Evolutionary conservation across 2,113 vertebrate genomes (phyloP), one percentile per base, ranked within the genome.

Genomic region (Lepisosteus osseus): DNA sequence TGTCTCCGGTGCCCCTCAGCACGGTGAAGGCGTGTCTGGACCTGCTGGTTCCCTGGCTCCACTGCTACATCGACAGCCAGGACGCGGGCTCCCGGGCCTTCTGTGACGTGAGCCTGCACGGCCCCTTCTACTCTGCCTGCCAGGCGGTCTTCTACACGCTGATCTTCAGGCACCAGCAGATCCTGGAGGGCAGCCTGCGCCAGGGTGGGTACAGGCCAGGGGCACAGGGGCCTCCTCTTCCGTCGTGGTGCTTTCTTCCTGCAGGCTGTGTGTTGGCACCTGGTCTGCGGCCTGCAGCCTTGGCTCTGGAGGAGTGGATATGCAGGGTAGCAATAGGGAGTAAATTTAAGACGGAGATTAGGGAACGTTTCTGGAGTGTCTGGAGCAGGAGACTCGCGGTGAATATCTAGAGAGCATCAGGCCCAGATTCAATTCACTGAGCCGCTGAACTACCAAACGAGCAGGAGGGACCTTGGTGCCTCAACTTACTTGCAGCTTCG

Each of bases 81-180:
- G 96, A 97, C 79, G 81, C 78, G 0, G 92, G 93, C 7, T 75
- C 88, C 41, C 91, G 86, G 68, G 90, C 90, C 6, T 98, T 91
- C 78, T 98, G 96, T 74, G 97, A 99, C 15, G 80, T 97, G 69
- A 86, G 85, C 66, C 87, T 97, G n/a, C 97, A 99, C 0, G 95
- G 95, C 0, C 93, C 96, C 0, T 99, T 99, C 86, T 99, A 98
- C 69, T 87, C 94, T 0, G 84, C 92, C 0, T 98, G 96, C 79
- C 97, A 99, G 89, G 93, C 97, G 0, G 93, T 92, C 51, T 99
- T 99, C 87, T 99, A 99, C 81, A 92, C 90, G 0, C 83, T 98
- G 9, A 81, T 99, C 78, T 99, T 99, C 84, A 93, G 93, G 75
- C 95, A 98, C 73, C 90, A 82, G 68, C 93, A 92, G 70, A 88